Percentiles rank a stretch among this genome's conserved stretches.
These are phyloP conservation scores for Stenopsyche tienmushanensis DNA, from an alignment of 1,140 invertebrate genomes.

Conservation along the genomic window DNA sequence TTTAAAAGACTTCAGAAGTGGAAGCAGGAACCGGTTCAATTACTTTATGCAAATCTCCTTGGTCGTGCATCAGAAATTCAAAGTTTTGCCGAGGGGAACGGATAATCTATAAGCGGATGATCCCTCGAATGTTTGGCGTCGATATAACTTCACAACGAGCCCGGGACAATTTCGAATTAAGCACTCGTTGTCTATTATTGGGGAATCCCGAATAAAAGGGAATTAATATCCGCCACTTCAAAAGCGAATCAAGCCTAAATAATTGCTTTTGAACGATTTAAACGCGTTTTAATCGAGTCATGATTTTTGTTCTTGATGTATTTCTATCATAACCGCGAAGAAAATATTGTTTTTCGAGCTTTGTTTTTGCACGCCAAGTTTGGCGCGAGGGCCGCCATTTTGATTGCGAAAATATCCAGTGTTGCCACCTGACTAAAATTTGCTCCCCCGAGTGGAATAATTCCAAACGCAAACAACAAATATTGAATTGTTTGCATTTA, in stretches of 20 bases:
- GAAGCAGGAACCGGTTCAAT: slow-evolving; percentile 22
- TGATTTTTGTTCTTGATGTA: too few species aligned
- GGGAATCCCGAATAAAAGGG: not conserved
- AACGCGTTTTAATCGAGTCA: too few species aligned
- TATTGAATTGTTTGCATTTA: slow-evolving; percentile 13
- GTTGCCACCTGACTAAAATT: too few species aligned
- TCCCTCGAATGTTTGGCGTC: not conserved
- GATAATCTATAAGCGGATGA: slow-evolving; percentile 12
- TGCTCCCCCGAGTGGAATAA: slow-evolving; percentile 1
- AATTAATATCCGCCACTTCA: not conserved
- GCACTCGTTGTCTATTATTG: not conserved
- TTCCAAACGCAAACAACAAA: slow-evolving; percentile 14
- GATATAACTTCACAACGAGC: not conserved
- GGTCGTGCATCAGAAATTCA: slow-evolving; percentile 21
- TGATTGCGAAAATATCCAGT: too few species aligned
- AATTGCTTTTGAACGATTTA: too few species aligned
- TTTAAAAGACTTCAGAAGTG: not conserved
- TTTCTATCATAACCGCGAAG: too few species aligned
- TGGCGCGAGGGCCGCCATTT: too few species aligned
- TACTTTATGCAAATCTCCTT: slow-evolving; percentile 29
- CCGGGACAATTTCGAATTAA: not conserved
- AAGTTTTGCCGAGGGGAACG: slow-evolving; percentile 17
- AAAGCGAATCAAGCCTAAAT: too few species aligned
- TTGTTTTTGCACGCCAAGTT: too few species aligned
- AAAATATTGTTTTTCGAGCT: too few species aligned